phyloP scores from a whole-genome alignment of 2,797 vertebrate species.

The Neoniphon sammara region DNA sequence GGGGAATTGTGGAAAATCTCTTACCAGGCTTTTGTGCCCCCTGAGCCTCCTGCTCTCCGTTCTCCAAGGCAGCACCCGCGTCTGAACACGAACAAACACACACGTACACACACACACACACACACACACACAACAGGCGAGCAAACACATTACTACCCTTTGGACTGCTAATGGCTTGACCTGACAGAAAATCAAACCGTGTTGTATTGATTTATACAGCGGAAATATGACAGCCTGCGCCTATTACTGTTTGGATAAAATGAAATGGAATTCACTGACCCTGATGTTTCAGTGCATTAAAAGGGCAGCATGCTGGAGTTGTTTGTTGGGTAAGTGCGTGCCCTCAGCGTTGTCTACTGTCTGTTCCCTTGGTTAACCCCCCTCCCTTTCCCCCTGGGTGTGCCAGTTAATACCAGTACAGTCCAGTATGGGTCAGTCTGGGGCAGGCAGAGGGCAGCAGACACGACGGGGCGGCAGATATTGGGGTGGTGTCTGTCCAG shows the following conservation, averaged over 20 bases:
- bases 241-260: background rate
- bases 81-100: slow-evolving; percentile 65
- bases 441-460: slow-evolving; percentile 21
- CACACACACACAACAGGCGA: slow-evolving; percentile 30
- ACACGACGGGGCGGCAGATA: background rate
- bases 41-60: slow-evolving; percentile 87
- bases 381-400: background rate
- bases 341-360: background rate
- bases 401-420: slow-evolving; percentile 1
- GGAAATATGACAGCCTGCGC: background rate
- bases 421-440: background rate
- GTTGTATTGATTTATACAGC: background rate
- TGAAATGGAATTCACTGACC: background rate
- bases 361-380: background rate
- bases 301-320: background rate
- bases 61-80: slow-evolving; percentile 82
- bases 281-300: slow-evolving; percentile 1
- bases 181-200: slow-evolving; percentile 26
- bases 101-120: slow-evolving; percentile 30
- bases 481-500: slow-evolving; percentile 11
- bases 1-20: slow-evolving; percentile 64
- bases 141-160: slow-evolving; percentile 56
- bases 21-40: slow-evolving; percentile 86
- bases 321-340: background rate
- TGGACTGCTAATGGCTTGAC: slow-evolving; percentile 11